Conservation (phyloP, 2,888 invertebrate genomes). For the Rhagonycha lutea region DNA sequence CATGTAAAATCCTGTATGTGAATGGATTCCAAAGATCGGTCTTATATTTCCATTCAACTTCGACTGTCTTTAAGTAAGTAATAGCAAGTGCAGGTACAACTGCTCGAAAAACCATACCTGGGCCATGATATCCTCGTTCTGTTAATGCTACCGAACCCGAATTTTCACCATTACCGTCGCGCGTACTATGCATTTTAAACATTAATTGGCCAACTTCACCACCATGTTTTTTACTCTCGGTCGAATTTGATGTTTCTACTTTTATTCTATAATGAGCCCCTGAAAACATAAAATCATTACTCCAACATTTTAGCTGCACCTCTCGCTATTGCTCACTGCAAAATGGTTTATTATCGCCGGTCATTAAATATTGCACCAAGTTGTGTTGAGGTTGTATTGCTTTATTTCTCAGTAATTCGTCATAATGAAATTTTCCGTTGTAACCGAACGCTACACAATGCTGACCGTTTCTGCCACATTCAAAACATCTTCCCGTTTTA, state of each 20-base stretch:
- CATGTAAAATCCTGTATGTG: constrained; percentile 78
- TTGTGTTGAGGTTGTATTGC: constrained; percentile 58
- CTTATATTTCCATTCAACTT: constrained; percentile 79
- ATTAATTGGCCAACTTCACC: constrained; percentile 79
- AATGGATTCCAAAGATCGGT: constrained; percentile 80
- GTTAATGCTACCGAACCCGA: constrained; percentile 45
- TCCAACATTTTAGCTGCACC: background rate
- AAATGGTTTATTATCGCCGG: constrained; percentile 70
- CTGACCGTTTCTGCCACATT: constrained; percentile 68
- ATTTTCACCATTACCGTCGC: constrained; percentile 52
- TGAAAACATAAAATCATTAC: background rate
- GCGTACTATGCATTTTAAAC: constrained; percentile 67
- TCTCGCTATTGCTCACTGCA: constrained; percentile 70
- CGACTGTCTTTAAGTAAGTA: constrained; percentile 68
- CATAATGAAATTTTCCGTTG: constrained; percentile 62
- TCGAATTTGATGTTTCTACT: constrained; percentile 73
- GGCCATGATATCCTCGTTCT: constrained; percentile 64
- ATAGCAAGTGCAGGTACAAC: constrained; percentile 71
- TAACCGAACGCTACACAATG: constrained; percentile 73
- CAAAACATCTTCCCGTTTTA: constrained; percentile 70
- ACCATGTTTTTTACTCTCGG: constrained; percentile 72
- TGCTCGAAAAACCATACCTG: constrained; percentile 69
- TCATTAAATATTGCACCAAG: constrained; percentile 72
- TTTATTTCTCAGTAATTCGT: constrained; percentile 55
- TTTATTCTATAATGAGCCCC: constrained; percentile 75